Evolutionary conservation across 2,888 invertebrate genomes (phyloP).

Genomic region (Acronicta aceris): DNA sequence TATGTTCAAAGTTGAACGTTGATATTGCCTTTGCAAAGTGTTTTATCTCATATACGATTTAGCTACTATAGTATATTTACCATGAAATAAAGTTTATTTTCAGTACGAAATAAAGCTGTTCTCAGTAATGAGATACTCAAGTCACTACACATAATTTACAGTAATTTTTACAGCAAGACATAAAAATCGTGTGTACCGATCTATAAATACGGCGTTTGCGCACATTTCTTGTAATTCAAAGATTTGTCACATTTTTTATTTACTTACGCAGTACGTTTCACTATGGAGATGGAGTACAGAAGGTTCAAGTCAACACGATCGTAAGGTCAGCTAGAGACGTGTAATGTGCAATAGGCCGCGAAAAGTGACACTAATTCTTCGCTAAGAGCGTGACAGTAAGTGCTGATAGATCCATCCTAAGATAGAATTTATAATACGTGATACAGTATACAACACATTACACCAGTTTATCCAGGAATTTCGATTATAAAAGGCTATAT

Average conservation of each 20-base stretch:
- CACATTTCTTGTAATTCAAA: constrained; percentile 69
- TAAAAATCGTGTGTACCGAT: constrained; percentile 50
- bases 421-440: too few relatives aligned
- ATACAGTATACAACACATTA: too few relatives aligned
- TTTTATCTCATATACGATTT: background rate
- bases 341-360: too few relatives aligned
- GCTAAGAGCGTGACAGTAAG: too few relatives aligned
- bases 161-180: constrained; percentile 54
- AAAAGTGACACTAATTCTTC: too few relatives aligned
- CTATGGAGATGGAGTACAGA: background rate
- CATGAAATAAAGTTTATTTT: constrained; percentile 41
- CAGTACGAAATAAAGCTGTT: constrained; percentile 47
- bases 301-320: constrained; percentile 8
- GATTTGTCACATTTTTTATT: constrained; percentile 71
- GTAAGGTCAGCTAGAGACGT: too few relatives aligned
- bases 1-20: constrained; percentile 19
- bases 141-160: constrained; percentile 51
- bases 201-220: constrained; percentile 65
- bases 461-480: too few relatives aligned
- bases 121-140: constrained; percentile 48
- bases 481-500: too few relatives aligned
- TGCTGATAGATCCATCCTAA: too few relatives aligned
- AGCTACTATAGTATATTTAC: constrained; percentile 11
- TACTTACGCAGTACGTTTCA: constrained; percentile 39
- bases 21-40: background rate